Base-by-base conservation (phyloP, 2,888 invertebrate species). In the Leucania comma region DNA sequence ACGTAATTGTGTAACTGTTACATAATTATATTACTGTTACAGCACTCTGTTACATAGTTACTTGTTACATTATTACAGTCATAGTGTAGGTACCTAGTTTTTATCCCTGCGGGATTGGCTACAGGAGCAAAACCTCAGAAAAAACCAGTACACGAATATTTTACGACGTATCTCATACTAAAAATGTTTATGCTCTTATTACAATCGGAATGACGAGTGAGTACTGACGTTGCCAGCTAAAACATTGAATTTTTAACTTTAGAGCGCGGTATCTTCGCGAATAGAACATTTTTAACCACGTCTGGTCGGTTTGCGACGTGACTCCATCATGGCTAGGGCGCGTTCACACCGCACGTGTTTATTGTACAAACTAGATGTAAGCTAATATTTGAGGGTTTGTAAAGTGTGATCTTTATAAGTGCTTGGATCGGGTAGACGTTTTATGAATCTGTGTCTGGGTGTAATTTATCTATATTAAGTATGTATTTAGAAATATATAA, bases 241-340 rank as follows among this genome's bases (percentile, higher is more conserved):
- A 88, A 90, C 89, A 92, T 93, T 91, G 90, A 92, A 92, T 92
- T 92, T 91, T 93, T 92, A 91, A 91, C 88, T 86, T 85, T 83
- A 80, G 83, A 83, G 74, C 81, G 86, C 83, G 83, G 78, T 86
- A 83, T 90, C 87, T 89, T 86, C 84, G 86, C 73, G 80, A 81
- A 76, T 85, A 87, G 88, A 89, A 87, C 89, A 90, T 91, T 90
- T 90, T 90, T 88, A 90, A 88, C 90, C 90, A 85, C 90, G 90
- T 91, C 89, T 88, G 89, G 86, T 87, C 86, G 85, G 84, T 86
- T 87, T 86, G 83, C 80, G 85, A 91, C 92, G 90, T 90, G 90
- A 88, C 90, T 90, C 86, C 84, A 89, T 89, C 85, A 83, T 83
- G 59, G 72, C 87, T 78, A 86, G 79, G 89, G 74, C 72, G 80